phyloP scores from a whole-genome alignment of 2,888 invertebrate species.

The Netelia virgata region DNA sequence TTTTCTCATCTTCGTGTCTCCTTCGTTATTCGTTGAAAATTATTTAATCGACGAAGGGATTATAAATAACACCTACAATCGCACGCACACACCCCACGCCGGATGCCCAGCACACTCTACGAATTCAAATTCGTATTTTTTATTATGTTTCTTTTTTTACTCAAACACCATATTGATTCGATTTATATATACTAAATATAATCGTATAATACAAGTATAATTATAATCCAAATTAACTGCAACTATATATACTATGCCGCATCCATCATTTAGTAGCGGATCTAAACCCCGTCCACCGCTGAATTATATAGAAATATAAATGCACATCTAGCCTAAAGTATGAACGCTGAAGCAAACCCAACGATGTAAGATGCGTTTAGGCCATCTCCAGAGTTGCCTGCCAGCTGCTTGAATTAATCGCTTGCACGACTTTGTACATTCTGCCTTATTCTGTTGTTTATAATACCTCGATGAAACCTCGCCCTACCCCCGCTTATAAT shows the following conservation, averaged over 20 bases:
- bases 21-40: conserved; percentile 8
- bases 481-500: background rate
- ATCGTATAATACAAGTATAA: conserved; percentile 33
- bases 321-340: conserved; percentile 78
- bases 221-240: conserved; percentile 47
- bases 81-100: conserved; percentile 4
- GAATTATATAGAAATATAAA: conserved; percentile 70
- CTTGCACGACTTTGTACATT: conserved; percentile 48
- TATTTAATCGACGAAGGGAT: conserved; percentile 20
- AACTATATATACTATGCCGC: conserved; percentile 53
- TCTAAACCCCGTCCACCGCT: conserved; percentile 68
- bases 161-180: conserved; percentile 17
- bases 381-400: conserved; percentile 85
- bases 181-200: conserved; percentile 44
- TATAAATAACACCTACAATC: conserved; percentile 3
- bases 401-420: conserved; percentile 70
- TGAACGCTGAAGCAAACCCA: conserved; percentile 79
- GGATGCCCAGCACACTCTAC: conserved; percentile 20
- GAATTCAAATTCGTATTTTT: background rate
- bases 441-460: conserved; percentile 40
- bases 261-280: conserved; percentile 74
- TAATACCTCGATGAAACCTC: conserved; percentile 21
- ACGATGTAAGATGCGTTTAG: conserved; percentile 82
- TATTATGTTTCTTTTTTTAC: background rate
- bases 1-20: conserved; percentile 1